These are phyloP conservation scores for Pyrgus malvae DNA, from an alignment of 2,888 invertebrate species.

Conservation along the genomic window DNA sequence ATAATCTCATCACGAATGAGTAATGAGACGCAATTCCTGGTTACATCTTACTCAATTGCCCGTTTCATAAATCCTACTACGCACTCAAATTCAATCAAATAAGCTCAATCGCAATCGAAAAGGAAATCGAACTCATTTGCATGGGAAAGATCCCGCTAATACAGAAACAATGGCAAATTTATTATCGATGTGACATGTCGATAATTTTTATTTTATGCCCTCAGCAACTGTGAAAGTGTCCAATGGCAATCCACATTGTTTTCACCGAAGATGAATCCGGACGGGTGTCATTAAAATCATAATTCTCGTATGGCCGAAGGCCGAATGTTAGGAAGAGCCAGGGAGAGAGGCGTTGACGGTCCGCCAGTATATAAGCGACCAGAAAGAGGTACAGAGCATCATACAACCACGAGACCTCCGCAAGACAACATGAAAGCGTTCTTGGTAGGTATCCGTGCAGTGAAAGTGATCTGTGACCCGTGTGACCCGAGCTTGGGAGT, in stretches of 20 bases:
- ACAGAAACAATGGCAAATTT: constrained; percentile 3
- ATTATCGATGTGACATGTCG: constrained; percentile 13
- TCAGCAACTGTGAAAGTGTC: constrained; percentile 58
- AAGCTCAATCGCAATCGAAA: constrained; percentile 3
- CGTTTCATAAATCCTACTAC: not conserved
- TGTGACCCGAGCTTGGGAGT: constrained; percentile 58
- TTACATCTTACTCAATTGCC: not conserved
- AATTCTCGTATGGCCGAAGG: constrained; percentile 79
- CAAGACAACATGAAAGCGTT: constrained; percentile 81
- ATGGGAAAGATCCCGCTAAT: constrained; percentile 7
- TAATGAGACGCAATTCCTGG: constrained; percentile 17
- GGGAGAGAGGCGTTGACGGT: constrained; percentile 75
- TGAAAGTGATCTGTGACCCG: constrained; percentile 79
- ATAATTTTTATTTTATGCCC: constrained; percentile 9
- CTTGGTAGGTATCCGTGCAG: constrained; percentile 78
- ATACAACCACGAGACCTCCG: constrained; percentile 76
- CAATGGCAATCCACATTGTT: constrained; percentile 68
- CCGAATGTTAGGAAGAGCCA: constrained; percentile 78
- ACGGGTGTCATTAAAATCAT: constrained; percentile 79
- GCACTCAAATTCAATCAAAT: not conserved
- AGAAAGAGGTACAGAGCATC: constrained; percentile 67
- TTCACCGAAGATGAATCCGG: constrained; percentile 75
- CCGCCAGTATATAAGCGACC: constrained; percentile 70
- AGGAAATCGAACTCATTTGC: constrained; percentile 13
- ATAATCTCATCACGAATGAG: constrained; percentile 13